Percentiles rank a stretch among this genome's conserved stretches.
phyloP scores from a whole-genome alignment of 2,113 vertebrate species.

The Leucopternis melanops region DNA sequence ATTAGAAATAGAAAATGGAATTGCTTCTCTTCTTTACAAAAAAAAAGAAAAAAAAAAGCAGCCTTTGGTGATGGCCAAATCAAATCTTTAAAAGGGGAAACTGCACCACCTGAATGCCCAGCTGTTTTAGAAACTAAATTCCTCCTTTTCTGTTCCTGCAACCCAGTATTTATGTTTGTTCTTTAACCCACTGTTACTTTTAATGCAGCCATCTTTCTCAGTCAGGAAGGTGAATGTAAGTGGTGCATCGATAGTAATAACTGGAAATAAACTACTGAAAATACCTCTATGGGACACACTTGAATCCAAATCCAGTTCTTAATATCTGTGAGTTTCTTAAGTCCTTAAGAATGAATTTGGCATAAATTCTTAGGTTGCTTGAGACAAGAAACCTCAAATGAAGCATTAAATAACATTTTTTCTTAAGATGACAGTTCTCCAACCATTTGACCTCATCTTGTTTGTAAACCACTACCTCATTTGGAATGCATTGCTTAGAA shows the following conservation, averaged over 20 bases:
- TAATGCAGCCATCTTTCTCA: not conserved
- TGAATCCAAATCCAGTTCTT: not conserved
- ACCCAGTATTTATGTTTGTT: fast-evolving
- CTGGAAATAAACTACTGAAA: not conserved
- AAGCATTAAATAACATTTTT: not conserved
- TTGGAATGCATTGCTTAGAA: not conserved
- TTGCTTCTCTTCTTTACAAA: not conserved
- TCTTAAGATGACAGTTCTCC: not conserved
- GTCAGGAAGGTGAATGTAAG: not conserved
- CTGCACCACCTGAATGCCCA: not conserved
- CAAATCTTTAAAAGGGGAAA: not conserved
- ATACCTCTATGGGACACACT: not conserved
- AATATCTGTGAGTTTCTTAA: not conserved
- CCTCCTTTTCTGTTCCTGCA: not conserved
- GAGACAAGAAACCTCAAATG: not conserved
- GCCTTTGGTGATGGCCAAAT: not conserved
- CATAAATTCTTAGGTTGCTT: not conserved
- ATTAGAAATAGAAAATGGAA: not conserved
- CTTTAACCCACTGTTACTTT: not conserved
- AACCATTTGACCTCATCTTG: not conserved
- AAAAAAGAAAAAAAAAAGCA: not conserved
- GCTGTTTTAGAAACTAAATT: not conserved
- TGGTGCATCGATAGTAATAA: not conserved
- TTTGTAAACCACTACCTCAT: not conserved
- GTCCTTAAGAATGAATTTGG: not conserved